phyloP scores from a whole-genome alignment of 2,113 vertebrate species.

The Odocoileus virginianus region DNA sequence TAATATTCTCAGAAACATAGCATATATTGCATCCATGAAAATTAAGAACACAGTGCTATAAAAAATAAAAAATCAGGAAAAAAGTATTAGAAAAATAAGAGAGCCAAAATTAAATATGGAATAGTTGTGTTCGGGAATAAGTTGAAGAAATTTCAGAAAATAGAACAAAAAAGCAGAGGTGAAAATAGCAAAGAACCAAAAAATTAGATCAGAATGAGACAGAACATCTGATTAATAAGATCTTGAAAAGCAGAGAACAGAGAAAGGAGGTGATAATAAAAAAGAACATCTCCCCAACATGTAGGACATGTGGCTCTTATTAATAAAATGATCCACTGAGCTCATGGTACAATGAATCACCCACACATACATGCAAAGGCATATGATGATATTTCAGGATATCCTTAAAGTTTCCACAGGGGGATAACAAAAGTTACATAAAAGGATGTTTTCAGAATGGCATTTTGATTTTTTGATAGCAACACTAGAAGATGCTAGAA shows the following conservation, averaged over 20 bases:
- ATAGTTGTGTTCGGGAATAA: not conserved
- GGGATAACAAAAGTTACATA: not conserved
- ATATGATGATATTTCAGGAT: not conserved
- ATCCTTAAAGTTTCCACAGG: not conserved
- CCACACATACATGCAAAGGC: not conserved
- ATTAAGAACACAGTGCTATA: not conserved
- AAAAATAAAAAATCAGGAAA: not conserved
- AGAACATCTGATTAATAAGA: not conserved
- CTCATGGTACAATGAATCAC: not conserved
- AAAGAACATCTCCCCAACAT: not conserved
- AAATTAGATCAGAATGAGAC: not conserved
- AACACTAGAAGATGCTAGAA: not conserved
- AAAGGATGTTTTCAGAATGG: not conserved
- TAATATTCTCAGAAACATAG: not conserved
- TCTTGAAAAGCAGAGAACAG: not conserved
- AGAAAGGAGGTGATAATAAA: not conserved
- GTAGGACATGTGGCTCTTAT: not conserved
- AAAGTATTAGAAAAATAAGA: not conserved
- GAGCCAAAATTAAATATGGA: not conserved
- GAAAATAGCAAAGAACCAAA: not conserved
- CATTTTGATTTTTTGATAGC: not conserved
- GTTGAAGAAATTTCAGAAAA: constrained; percentile 6
- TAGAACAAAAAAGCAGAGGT: not conserved
- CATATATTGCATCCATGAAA: not conserved
- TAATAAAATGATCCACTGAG: not conserved